Evolutionary conservation across 2,888 invertebrate genomes (phyloP).

Genomic region (Lysandra coridon): DNA sequence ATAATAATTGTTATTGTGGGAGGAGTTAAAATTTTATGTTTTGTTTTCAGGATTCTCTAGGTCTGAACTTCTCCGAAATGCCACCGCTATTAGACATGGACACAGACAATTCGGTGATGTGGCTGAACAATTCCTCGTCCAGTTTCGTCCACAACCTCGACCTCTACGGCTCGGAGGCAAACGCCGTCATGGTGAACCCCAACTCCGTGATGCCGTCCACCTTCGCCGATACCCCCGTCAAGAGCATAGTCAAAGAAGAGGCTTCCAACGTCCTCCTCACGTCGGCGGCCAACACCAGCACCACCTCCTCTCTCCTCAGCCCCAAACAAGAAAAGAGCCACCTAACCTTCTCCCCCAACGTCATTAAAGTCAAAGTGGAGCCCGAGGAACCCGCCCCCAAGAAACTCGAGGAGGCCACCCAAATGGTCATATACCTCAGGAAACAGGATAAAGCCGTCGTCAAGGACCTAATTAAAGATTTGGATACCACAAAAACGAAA

Average conservation of each 20-base stretch:
- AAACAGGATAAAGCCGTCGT: slow-evolving; percentile 80
- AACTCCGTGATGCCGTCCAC: slow-evolving; percentile 93
- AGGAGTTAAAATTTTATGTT: no score
- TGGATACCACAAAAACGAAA: slow-evolving; percentile 71
- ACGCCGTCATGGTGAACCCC: slow-evolving; percentile 92
- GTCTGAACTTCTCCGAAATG: slow-evolving; percentile 82
- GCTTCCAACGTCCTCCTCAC: slow-evolving; percentile 73
- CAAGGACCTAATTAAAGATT: slow-evolving; percentile 83
- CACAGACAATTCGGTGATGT: slow-evolving; percentile 81
- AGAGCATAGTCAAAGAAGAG: slow-evolving; percentile 72
- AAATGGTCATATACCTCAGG: slow-evolving; percentile 73
- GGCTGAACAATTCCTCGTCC: slow-evolving; percentile 81
- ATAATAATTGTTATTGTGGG: no score
- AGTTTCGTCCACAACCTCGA: slow-evolving; percentile 85
- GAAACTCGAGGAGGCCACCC: slow-evolving; percentile 72
- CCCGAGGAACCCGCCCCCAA: slow-evolving; percentile 55
- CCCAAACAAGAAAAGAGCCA: slow-evolving; percentile 86
- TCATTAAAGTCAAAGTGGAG: slow-evolving; percentile 82
- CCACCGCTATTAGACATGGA: slow-evolving; percentile 84
- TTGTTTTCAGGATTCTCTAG: slow-evolving; percentile 77
- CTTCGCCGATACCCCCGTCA: slow-evolving; percentile 77
- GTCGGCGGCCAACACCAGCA: slow-evolving; percentile 60
- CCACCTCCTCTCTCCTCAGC: slow-evolving; percentile 77
- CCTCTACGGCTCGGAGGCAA: slow-evolving; percentile 85
- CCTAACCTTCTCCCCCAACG: slow-evolving; percentile 85